phyloP scores from a whole-genome alignment of 2,797 vertebrate genomes.

The Mormyrus hasselquistii region DNA sequence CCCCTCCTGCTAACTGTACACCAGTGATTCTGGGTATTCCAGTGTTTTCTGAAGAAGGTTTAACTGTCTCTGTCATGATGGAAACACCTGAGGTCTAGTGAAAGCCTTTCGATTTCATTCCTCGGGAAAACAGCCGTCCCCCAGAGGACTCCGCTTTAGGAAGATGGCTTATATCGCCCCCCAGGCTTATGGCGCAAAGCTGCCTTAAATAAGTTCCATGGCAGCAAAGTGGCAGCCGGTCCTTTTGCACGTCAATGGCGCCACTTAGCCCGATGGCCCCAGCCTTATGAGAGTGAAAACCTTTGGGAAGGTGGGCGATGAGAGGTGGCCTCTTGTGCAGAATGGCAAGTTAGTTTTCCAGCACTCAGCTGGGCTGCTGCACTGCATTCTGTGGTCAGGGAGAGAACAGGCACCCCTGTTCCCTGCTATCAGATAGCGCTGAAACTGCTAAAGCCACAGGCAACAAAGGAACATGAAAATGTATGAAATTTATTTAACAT shows the following conservation, averaged over 20 bases:
- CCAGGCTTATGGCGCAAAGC: neutral
- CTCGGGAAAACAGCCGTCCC: neutral
- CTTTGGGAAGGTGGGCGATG: neutral
- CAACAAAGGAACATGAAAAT: neutral
- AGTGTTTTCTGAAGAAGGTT: neutral
- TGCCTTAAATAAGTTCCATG: neutral
- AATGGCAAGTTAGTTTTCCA: neutral
- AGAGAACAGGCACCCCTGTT: neutral
- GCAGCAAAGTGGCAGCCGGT: no score
- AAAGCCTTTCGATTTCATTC: neutral
- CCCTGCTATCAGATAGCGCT: neutral
- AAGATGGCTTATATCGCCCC: neutral
- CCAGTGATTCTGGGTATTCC: neutral
- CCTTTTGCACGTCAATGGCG: neutral
- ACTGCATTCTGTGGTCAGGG: neutral
- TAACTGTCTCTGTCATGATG: neutral
- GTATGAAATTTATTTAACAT: neutral
- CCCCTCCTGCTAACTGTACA: no score
- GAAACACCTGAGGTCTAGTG: neutral
- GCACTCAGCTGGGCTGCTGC: neutral
- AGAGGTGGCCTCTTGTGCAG: neutral
- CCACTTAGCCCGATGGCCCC: neutral
- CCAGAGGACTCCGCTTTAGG: neutral
- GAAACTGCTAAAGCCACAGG: neutral
- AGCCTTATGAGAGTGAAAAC: neutral